Conservation (phyloP, 2,888 invertebrate species). For the Allygus modestus region DNA sequence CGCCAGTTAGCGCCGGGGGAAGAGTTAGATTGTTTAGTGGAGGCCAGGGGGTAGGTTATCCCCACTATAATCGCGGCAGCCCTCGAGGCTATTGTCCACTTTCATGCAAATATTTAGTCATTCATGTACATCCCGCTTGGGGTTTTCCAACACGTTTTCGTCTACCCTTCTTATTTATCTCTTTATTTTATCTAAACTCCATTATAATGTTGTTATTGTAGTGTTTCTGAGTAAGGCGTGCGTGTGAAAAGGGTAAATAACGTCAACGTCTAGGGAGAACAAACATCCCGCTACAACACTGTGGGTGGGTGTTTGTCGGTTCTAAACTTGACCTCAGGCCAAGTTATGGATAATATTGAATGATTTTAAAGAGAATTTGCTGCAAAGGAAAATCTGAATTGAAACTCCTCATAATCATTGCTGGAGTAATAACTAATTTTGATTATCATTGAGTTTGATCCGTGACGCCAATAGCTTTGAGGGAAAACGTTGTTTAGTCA, state of each 20-base stretch:
- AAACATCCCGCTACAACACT: too few relatives aligned
- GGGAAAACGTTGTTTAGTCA: too few relatives aligned
- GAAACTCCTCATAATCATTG: too few relatives aligned
- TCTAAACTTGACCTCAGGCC: too few relatives aligned
- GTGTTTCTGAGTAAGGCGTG: not conserved
- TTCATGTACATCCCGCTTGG: not conserved
- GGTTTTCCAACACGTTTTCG: not conserved
- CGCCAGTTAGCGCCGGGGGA: not conserved
- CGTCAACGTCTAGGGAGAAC: not conserved
- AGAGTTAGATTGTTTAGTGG: not conserved
- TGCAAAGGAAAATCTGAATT: too few relatives aligned
- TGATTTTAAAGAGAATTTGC: too few relatives aligned
- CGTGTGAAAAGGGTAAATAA: constrained; percentile 1
- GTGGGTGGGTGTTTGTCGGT: too few relatives aligned
- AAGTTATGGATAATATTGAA: too few relatives aligned
- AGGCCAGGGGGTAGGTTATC: not conserved
- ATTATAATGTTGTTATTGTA: constrained; percentile 41
- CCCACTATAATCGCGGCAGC: not conserved
- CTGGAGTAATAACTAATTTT: too few relatives aligned
- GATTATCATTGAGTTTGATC: too few relatives aligned
- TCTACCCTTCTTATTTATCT: not conserved
- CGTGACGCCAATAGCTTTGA: too few relatives aligned
- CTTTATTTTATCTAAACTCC: constrained; percentile 16
- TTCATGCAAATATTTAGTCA: not conserved
- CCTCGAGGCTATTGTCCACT: not conserved